Percentiles rank a stretch among this genome's conserved stretches.
Conservation (phyloP, 2,888 invertebrate species). For the Stenurella melanura region DNA sequence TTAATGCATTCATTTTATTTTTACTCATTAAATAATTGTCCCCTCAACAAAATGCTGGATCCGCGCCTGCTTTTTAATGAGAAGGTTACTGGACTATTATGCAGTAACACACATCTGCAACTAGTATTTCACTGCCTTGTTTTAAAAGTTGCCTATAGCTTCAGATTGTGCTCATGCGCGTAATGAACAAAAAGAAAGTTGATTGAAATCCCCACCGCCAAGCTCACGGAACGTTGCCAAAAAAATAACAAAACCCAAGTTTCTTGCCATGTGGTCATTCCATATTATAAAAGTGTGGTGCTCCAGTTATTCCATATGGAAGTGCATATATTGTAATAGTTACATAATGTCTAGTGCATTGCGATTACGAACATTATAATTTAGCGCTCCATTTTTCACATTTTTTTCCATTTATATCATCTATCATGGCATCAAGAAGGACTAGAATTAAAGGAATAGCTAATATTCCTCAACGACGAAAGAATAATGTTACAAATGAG, state of each 20-base stretch:
- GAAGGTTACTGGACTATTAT: no score
- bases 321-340: constrained; percentile 32
- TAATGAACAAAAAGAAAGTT: not conserved
- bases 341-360: constrained; percentile 40
- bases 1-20: no score
- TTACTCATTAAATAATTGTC: no score
- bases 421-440: constrained; percentile 79
- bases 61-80: no score
- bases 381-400: not conserved
- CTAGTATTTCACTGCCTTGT: not conserved
- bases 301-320: constrained; percentile 53
- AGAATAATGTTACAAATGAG: constrained; percentile 56
- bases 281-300: constrained; percentile 37
- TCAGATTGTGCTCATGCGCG: not conserved
- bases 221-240: constrained; percentile 37
- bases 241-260: not conserved
- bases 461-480: constrained; percentile 78
- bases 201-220: constrained; percentile 9
- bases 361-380: constrained; percentile 54
- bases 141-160: constrained; percentile 1
- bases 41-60: no score
- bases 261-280: constrained; percentile 54
- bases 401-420: constrained; percentile 8
- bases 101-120: not conserved
- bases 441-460: constrained; percentile 85